phyloP scores from a whole-genome alignment of 2,888 invertebrate species.

The Melanchra persicariae region DNA sequence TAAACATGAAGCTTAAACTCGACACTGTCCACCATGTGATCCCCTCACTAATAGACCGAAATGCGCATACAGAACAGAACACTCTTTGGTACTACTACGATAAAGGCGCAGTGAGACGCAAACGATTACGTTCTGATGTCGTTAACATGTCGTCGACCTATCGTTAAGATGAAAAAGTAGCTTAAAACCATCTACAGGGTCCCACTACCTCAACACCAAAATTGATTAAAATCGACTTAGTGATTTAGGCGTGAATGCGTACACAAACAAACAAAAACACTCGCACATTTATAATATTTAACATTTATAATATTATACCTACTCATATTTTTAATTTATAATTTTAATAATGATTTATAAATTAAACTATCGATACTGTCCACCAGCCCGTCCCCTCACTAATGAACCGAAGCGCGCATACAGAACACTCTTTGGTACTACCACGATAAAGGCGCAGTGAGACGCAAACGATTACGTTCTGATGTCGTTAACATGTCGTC shows the following conservation, averaged over 20 bases:
- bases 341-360: too few relatives aligned
- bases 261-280: background rate
- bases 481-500: constrained; percentile 42
- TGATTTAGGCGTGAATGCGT: too few relatives aligned
- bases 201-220: too few relatives aligned
- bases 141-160: constrained; percentile 44
- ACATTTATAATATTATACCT: too few relatives aligned
- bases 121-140: constrained; percentile 54
- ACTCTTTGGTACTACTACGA: constrained; percentile 63
- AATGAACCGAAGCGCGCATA: constrained; percentile 62
- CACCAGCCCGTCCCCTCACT: constrained; percentile 47
- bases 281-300: too few relatives aligned
- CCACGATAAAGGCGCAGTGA: constrained; percentile 60
- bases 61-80: constrained; percentile 66
- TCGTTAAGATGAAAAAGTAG: constrained; percentile 17
- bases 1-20: too few relatives aligned
- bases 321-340: too few relatives aligned
- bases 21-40: too few relatives aligned
- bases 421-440: constrained; percentile 67
- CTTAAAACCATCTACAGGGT: too few relatives aligned
- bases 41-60: constrained; percentile 61
- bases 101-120: constrained; percentile 61
- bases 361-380: constrained; percentile 34
- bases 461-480: constrained; percentile 59
- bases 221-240: too few relatives aligned